These are phyloP conservation scores for Diuraphis noxia DNA, from an alignment of 1,140 invertebrate genomes.

Conservation along the genomic window DNA sequence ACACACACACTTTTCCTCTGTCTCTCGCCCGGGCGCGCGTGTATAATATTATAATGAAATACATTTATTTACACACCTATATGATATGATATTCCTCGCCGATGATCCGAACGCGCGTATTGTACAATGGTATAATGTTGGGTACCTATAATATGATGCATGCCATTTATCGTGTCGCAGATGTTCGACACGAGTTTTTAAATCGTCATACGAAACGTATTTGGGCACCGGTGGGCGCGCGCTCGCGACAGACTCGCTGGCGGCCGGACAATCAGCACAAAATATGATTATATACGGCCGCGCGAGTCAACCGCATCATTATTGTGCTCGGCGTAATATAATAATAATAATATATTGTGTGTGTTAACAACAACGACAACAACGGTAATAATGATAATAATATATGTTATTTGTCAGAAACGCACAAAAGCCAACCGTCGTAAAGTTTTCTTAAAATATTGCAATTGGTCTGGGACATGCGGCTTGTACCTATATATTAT, in stretches of 20 bases:
- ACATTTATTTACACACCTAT: neutral
- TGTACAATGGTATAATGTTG: neutral
- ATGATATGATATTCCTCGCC: no score
- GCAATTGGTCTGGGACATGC: neutral
- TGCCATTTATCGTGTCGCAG: neutral
- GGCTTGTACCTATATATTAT: no score
- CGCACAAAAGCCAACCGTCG: neutral
- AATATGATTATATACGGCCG: no score
- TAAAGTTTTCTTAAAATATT: neutral
- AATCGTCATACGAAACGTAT: conserved; percentile 44
- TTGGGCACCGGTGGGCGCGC: neutral
- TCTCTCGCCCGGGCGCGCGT: neutral
- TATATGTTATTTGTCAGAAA: conserved; percentile 9
- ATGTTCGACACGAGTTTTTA: conserved; percentile 52
- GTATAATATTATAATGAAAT: neutral
- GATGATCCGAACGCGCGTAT: neutral
- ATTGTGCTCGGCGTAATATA: neutral
- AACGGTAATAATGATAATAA: neutral
- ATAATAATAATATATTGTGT: neutral
- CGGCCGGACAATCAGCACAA: neutral
- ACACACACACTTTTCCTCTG: no score
- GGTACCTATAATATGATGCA: neutral
- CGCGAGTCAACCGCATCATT: neutral
- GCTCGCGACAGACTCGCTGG: neutral
- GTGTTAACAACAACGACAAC: neutral